Conservation (phyloP, 2,797 vertebrate species). For the Ibycter americanus region DNA sequence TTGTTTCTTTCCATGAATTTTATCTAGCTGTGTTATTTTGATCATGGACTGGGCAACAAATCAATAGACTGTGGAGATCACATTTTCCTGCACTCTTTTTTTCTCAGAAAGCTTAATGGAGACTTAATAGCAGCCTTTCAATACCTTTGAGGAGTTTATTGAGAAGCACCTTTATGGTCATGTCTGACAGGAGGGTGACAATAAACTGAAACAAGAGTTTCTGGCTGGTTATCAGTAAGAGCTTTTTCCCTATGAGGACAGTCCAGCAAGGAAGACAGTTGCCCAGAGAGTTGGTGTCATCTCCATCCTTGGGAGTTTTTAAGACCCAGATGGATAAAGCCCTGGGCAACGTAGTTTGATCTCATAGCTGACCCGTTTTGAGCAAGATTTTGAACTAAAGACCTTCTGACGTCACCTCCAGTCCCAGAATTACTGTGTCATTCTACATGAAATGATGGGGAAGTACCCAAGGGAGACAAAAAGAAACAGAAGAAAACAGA, state of each 20-base stretch:
- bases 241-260: not conserved
- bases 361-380: not conserved
- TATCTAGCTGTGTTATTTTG: not conserved
- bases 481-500: not conserved
- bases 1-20: not conserved
- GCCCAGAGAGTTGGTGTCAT: not conserved
- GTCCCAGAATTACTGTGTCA: not conserved
- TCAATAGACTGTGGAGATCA: not conserved
- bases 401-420: not conserved
- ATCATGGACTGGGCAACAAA: not conserved
- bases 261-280: not conserved
- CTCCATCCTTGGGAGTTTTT: not conserved
- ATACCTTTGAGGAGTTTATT: not conserved
- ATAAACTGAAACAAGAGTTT: not conserved
- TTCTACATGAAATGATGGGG: not conserved
- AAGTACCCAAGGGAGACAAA: not conserved
- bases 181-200: not conserved
- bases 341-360: not conserved
- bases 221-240: not conserved
- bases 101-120: not conserved
- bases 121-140: not conserved
- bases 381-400: not conserved
- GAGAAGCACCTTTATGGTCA: not conserved
- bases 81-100: not conserved
- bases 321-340: not conserved